phyloP scores from a whole-genome alignment of 2,888 invertebrate genomes.

The Drosophila conformis region DNA sequence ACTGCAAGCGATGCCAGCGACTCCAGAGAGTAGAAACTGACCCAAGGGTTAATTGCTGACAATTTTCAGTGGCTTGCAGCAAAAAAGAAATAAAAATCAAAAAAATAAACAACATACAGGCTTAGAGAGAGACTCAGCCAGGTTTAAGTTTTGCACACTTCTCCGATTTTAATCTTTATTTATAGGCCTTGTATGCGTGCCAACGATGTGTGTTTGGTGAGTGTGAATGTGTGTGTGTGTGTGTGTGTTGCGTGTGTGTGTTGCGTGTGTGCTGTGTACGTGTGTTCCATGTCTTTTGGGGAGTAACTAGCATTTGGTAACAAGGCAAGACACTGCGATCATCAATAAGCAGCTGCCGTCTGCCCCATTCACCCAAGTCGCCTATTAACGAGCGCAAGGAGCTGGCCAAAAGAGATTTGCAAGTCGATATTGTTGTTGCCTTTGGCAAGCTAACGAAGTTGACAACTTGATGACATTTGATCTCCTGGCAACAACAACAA shows the following conservation, averaged over 20 bases:
- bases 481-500: conserved; percentile 51
- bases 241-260: conserved; percentile 24
- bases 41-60: conserved; percentile 78
- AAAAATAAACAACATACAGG: conserved; percentile 30
- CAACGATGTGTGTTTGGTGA: conserved; percentile 4
- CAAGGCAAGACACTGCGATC: conserved; percentile 68
- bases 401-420: conserved; percentile 54
- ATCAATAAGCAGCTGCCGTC: conserved; percentile 73
- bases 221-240: neutral
- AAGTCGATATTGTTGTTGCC: conserved; percentile 51
- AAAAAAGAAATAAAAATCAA: conserved; percentile 16
- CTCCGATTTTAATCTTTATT: conserved; percentile 77
- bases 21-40: conserved; percentile 39
- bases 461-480: conserved; percentile 83
- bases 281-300: conserved; percentile 53
- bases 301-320: conserved; percentile 62
- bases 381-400: conserved; percentile 60
- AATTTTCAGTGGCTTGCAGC: conserved; percentile 56
- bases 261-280: conserved; percentile 38
- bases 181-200: conserved; percentile 59
- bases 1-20: conserved; percentile 48
- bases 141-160: conserved; percentile 54
- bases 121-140: conserved; percentile 46
- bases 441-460: conserved; percentile 81
- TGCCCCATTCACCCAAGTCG: conserved; percentile 33